A percentile compares a stretch with the other conserved stretches of the same genome.
Conservation (phyloP, 2,113 vertebrate genomes). For the Psittacus erithacus region DNA sequence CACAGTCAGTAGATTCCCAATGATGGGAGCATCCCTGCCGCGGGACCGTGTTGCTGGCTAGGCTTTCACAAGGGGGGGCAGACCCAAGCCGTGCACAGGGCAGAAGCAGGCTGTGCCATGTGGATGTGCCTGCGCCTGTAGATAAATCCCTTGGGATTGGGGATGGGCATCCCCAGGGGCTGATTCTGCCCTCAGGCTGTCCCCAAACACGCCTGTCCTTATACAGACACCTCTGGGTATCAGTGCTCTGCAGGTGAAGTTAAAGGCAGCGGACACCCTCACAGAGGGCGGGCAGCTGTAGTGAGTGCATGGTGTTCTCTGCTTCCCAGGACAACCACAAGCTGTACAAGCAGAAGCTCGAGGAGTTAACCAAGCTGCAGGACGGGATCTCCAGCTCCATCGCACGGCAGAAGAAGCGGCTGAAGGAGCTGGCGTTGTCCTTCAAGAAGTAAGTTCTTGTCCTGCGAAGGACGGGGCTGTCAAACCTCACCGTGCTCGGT, state of each 20-base stretch:
- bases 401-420: slow-evolving; percentile 78
- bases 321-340: slow-evolving; percentile 85
- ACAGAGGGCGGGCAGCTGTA: neutral
- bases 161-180: rapidly evolving
- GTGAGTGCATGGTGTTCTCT: rapidly evolving
- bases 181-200: neutral
- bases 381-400: slow-evolving; percentile 82
- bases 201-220: neutral
- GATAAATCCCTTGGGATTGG: neutral
- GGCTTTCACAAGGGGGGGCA: neutral
- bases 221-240: neutral
- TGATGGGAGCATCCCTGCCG: rapidly evolving
- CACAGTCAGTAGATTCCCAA: neutral
- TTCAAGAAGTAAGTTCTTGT: slow-evolving; percentile 78
- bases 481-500: rapidly evolving
- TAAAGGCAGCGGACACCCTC: neutral
- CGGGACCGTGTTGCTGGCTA: rapidly evolving
- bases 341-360: slow-evolving; percentile 87
- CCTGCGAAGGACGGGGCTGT: rapidly evolving
- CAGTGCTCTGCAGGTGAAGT: neutral
- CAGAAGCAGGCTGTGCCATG: neutral
- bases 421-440: slow-evolving; percentile 80
- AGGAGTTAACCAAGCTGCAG: slow-evolving; percentile 91
- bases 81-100: rapidly evolving
- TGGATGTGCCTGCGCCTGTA: neutral